phyloP scores from a whole-genome alignment of 2,113 vertebrate species.

The Recurvirostra avosetta region DNA sequence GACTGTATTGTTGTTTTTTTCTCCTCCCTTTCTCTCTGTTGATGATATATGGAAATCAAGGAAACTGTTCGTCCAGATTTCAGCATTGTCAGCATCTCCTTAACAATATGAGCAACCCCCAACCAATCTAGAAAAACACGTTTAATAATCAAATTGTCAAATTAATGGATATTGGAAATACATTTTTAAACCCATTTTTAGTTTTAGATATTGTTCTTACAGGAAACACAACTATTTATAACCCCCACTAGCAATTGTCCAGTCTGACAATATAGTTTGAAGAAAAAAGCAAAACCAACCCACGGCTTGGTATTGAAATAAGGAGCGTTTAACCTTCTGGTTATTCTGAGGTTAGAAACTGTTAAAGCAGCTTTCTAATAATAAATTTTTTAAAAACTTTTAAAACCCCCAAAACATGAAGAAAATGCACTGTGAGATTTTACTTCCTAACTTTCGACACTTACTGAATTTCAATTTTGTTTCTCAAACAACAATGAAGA shows the following conservation, averaged over 20 bases:
- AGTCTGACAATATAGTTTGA: background rate
- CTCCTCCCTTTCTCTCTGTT: fast-evolving
- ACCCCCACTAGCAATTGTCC: background rate
- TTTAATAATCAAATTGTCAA: background rate
- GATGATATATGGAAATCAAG: background rate
- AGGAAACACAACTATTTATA: background rate
- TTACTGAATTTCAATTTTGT: background rate
- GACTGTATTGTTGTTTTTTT: too few relatives aligned
- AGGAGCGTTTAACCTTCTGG: background rate
- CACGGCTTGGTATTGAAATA: background rate
- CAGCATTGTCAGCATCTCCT: background rate
- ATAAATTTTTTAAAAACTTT: background rate
- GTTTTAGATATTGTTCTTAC: background rate
- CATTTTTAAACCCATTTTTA: background rate
- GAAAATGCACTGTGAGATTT: background rate
- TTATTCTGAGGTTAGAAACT: background rate
- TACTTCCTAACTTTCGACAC: background rate
- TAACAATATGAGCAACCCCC: background rate
- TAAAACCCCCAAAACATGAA: background rate
- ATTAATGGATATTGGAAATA: background rate
- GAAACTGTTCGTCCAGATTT: background rate
- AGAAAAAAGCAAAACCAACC: background rate
- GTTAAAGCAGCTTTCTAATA: background rate
- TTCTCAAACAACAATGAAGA: background rate
- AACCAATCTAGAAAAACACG: background rate